Conservation (phyloP, 1,140 invertebrate genomes). For the Drosophila sucinea region DNA sequence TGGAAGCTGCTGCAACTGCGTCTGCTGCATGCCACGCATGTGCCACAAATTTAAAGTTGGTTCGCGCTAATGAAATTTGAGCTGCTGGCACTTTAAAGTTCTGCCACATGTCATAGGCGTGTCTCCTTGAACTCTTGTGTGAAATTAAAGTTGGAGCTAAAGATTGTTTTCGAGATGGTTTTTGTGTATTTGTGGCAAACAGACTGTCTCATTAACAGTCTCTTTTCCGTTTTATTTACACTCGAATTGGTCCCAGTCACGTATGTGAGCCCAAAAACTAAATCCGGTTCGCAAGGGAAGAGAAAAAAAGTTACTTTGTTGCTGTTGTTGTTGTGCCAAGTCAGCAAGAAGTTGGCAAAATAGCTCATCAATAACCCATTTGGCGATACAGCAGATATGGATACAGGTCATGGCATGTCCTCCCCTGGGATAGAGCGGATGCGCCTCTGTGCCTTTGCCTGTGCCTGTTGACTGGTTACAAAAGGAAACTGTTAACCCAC, state of each 20-base stretch:
- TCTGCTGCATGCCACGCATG: constrained; percentile 53
- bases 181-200: constrained; percentile 13
- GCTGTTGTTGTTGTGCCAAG: constrained; percentile 59
- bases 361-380: constrained; percentile 81
- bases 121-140: not conserved
- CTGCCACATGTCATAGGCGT: constrained; percentile 9
- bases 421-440: constrained; percentile 49
- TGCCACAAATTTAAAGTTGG: constrained; percentile 74
- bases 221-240: constrained; percentile 8
- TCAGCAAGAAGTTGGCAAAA: constrained; percentile 59
- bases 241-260: constrained; percentile 52
- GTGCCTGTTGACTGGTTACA: constrained; percentile 34
- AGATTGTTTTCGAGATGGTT: not conserved
- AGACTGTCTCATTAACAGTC: constrained; percentile 48
- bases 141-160: not conserved
- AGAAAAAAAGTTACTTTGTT: constrained; percentile 53
- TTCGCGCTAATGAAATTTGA: constrained; percentile 69
- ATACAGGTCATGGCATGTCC: constrained; percentile 37
- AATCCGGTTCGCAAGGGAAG: not conserved
- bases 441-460: constrained; percentile 38
- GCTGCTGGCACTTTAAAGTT: constrained; percentile 39
- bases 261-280: constrained; percentile 49
- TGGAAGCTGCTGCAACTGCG: not conserved
- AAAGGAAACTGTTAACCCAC: constrained; percentile 27
- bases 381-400: constrained; percentile 46